Evolutionary conservation across 2,113 vertebrate species (phyloP).

Genomic region (Alouatta palliata): DNA sequence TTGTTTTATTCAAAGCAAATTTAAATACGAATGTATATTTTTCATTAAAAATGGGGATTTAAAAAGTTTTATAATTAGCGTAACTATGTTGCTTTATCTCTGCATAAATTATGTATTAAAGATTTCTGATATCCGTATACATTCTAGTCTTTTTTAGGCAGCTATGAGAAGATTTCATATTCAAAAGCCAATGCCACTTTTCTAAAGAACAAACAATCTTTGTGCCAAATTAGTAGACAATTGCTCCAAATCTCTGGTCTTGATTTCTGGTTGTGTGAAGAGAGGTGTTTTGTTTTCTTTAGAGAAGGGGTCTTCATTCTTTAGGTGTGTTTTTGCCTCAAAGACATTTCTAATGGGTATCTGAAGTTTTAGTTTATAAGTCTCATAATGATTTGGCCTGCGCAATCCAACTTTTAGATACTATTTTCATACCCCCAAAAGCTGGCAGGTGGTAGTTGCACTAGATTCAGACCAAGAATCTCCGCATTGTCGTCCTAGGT

Average conservation of each 20-base stretch:
- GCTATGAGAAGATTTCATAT: conserved; percentile 12
- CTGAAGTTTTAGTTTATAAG: not conserved
- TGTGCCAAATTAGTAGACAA: not conserved
- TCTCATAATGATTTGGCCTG: not conserved
- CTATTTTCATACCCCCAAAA: conserved; percentile 64
- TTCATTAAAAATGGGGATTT: conserved; percentile 48
- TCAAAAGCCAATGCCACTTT: conserved; percentile 38
- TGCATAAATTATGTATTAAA: conserved; percentile 62
- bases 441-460: conserved; percentile 76
- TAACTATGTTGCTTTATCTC: conserved; percentile 51
- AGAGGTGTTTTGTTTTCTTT: not conserved
- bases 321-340: not conserved
- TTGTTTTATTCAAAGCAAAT: conserved; percentile 73
- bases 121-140: conserved; percentile 8
- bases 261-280: not conserved
- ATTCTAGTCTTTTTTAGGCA: conserved; percentile 50
- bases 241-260: not conserved
- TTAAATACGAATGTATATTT: conserved; percentile 53
- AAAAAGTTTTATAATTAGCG: conserved; percentile 59
- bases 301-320: not conserved
- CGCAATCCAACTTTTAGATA: conserved; percentile 60
- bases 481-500: conserved; percentile 78
- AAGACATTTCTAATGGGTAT: not conserved
- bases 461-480: conserved; percentile 82
- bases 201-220: not conserved